Evolutionary conservation across 2,888 invertebrate genomes (phyloP).

Genomic region (Melanostoma mellinum): DNA sequence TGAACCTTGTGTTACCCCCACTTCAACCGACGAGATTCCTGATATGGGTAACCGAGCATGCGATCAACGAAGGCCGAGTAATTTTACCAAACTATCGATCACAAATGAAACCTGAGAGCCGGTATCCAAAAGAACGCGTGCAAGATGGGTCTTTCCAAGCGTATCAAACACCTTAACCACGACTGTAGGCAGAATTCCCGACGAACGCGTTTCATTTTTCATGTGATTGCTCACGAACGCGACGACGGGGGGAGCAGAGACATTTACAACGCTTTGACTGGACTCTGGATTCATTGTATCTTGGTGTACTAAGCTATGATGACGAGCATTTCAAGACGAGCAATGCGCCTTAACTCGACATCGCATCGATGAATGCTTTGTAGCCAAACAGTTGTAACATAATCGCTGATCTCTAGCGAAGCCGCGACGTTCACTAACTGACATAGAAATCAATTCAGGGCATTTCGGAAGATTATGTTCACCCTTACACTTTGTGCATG

Average conservation of each 20-base stretch:
- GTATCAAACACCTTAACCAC: not conserved
- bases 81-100: not conserved
- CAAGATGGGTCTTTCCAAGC: not conserved
- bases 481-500: constrained; percentile 6
- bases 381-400: not conserved
- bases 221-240: not conserved
- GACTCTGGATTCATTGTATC: not conserved
- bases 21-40: constrained; percentile 2
- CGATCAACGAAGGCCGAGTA: constrained; percentile 5
- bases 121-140: constrained; percentile 5
- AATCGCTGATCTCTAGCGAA: not conserved
- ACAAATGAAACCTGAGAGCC: constrained; percentile 9
- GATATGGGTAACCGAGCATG: constrained; percentile 17
- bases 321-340: not conserved
- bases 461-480: constrained; percentile 15
- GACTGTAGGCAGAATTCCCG: constrained; percentile 5
- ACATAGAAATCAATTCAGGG: not conserved
- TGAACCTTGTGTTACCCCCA: not conserved
- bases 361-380: constrained; percentile 8
- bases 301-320: not conserved
- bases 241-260: too few species aligned
- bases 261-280: too few species aligned
- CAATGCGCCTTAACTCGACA: constrained; percentile 16
- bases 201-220: not conserved
- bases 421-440: not conserved